phyloP scores from a whole-genome alignment of 2,797 vertebrate species.

The Novumbra hubbsi region DNA sequence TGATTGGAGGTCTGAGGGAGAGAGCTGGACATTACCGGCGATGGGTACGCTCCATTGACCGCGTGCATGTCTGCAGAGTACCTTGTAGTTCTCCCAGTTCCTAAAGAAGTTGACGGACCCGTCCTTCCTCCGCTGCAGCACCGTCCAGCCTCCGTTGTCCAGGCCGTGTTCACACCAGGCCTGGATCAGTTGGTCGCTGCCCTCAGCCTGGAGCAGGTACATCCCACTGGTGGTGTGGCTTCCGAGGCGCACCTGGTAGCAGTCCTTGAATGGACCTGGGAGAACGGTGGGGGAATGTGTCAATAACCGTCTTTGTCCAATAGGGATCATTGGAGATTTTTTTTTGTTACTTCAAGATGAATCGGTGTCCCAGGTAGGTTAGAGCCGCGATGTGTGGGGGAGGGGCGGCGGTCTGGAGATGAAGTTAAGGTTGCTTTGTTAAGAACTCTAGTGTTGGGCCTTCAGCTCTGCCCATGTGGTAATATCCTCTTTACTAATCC shows the following conservation, averaged over 20 bases:
- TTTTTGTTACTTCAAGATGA: too few species aligned
- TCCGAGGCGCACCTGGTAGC: conserved; percentile 87
- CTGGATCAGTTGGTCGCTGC: conserved; percentile 84
- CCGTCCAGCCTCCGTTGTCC: conserved; percentile 97
- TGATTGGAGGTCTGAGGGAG: neutral
- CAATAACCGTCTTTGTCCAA: neutral
- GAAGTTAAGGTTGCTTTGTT: too few species aligned
- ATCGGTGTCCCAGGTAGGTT: too few species aligned
- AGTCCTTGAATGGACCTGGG: conserved; percentile 93
- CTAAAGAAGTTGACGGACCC: conserved; percentile 98
- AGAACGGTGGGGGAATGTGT: neutral
- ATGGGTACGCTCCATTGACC: neutral
- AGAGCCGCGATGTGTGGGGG: neutral
- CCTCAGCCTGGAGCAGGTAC: conserved; percentile 89
- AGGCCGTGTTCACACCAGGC: conserved; percentile 95
- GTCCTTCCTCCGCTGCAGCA: conserved; percentile 92
- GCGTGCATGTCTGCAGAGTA: conserved; percentile 38
- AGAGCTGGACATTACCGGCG: neutral
- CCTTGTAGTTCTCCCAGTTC: conserved; percentile 99
- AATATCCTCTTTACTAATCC: conserved; percentile 23
- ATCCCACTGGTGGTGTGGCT: conserved; percentile 90
- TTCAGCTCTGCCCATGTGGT: neutral
- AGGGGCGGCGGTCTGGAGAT: neutral
- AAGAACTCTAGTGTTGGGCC: conserved; percentile 2
- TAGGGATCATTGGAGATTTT: neutral